Evolutionary conservation across 2,888 invertebrate genomes (phyloP).

Genomic region (Proisotoma minuta): DNA sequence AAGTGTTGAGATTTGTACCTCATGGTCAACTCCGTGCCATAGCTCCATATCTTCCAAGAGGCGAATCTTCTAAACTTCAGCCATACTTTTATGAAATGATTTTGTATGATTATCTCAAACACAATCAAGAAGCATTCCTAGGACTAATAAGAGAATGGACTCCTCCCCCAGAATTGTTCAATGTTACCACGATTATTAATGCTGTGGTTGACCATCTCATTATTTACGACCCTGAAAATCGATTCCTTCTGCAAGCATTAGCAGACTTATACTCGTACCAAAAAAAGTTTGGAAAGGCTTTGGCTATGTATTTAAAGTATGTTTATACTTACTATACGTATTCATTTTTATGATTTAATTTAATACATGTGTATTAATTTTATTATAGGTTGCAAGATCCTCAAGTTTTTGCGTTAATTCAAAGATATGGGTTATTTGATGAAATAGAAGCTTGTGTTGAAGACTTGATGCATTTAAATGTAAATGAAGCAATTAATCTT

Average conservation of each 20-base stretch:
- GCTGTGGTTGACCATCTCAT: constrained; percentile 76
- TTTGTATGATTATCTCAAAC: constrained; percentile 81
- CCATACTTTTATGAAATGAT: constrained; percentile 90
- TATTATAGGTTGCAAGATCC: constrained; percentile 67
- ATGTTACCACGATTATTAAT: constrained; percentile 76
- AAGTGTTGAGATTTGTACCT: constrained; percentile 81
- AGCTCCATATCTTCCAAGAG: constrained; percentile 72
- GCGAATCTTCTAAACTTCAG: constrained; percentile 61
- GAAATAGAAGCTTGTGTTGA: constrained; percentile 70
- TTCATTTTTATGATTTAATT: background rate
- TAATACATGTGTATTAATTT: constrained; percentile 4
- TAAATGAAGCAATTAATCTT: constrained; percentile 72
- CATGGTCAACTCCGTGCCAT: constrained; percentile 74
- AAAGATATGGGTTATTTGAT: constrained; percentile 73
- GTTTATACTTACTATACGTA: constrained; percentile 41
- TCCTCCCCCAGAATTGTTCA: constrained; percentile 66
- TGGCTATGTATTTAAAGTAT: constrained; percentile 81
- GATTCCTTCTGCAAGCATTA: constrained; percentile 76
- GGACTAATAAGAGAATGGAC: constrained; percentile 77
- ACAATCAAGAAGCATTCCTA: constrained; percentile 76
- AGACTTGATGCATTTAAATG: constrained; percentile 81
- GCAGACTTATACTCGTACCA: constrained; percentile 84
- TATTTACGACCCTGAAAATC: constrained; percentile 61
- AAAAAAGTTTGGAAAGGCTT: constrained; percentile 82
- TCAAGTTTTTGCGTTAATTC: constrained; percentile 84